Percentiles rank a stretch among this genome's conserved stretches.
These are phyloP conservation scores for Aldrovandia affinis DNA, from an alignment of 2,797 vertebrate species.

Conservation along the genomic window DNA sequence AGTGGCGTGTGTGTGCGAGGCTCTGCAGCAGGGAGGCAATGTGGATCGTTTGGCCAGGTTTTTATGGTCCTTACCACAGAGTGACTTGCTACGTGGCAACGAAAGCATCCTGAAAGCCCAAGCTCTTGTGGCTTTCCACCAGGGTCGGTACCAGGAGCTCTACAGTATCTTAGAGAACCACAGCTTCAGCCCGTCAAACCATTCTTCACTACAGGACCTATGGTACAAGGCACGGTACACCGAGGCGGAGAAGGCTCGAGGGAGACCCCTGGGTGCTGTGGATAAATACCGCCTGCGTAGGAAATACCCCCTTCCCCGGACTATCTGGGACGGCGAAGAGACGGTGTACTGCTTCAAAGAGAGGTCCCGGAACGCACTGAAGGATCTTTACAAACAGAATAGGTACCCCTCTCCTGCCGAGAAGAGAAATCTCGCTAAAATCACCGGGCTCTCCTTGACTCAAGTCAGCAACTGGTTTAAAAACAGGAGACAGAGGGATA, in stretches of 20 bases:
- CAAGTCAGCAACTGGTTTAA: conserved; percentile 99
- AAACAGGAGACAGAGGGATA: conserved; percentile 95
- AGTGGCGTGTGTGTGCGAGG: conserved; percentile 98
- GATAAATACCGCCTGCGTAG: conserved; percentile 97
- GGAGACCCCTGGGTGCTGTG: conserved; percentile 95
- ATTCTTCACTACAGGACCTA: conserved; percentile 94
- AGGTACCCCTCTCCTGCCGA: conserved; percentile 96
- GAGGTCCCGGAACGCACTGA: conserved; percentile 95
- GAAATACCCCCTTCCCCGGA: conserved; percentile 95
- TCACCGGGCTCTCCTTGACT: conserved; percentile 96
- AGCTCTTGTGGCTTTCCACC: conserved; percentile 96
- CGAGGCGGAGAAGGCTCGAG: conserved; percentile 96
- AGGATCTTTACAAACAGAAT: conserved; percentile 96
- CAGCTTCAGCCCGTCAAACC: conserved; percentile 92
- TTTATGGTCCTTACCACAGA: conserved; percentile 95
- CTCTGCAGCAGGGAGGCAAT: conserved; percentile 96
- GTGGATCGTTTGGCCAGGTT: conserved; percentile 97
- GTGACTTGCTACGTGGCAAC: conserved; percentile 95
- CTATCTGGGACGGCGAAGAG: conserved; percentile 99
- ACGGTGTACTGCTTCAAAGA: conserved; percentile 99
- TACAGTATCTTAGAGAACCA: conserved; percentile 97
- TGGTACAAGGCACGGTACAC: conserved; percentile 98
- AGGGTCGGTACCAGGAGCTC: conserved; percentile 93
- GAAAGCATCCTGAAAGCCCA: conserved; percentile 98
- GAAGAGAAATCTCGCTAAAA: conserved; percentile 95